Conservation (phyloP, 2,113 vertebrate species). For the Laterallus jamaicensis region DNA sequence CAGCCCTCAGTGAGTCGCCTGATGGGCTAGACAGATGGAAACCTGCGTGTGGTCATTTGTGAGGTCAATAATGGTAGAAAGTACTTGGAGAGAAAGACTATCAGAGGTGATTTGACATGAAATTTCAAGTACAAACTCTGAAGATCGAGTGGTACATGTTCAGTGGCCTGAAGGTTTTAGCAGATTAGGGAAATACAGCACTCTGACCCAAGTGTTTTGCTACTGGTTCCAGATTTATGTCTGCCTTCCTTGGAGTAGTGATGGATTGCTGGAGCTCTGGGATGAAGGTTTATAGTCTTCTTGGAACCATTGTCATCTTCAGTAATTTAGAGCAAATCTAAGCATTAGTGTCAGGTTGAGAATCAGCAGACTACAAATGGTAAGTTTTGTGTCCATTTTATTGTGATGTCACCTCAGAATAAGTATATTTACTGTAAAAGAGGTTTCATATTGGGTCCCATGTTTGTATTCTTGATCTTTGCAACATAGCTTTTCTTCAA, state of each 20-base stretch:
- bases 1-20: too few relatives aligned
- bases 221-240: background rate
- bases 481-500: background rate
- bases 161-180: background rate
- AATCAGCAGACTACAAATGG: background rate
- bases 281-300: background rate
- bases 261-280: background rate
- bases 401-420: background rate
- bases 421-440: background rate
- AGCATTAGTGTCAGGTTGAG: background rate
- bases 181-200: background rate
- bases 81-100: background rate
- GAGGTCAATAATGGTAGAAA: background rate
- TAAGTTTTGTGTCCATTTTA: background rate
- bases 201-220: rapidly evolving
- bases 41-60: too few relatives aligned
- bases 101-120: background rate
- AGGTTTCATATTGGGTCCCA: background rate
- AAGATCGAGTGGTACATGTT: rapidly evolving
- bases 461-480: background rate
- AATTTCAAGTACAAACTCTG: background rate
- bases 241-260: rapidly evolving
- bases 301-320: background rate
- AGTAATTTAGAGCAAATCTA: background rate
- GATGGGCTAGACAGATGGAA: too few relatives aligned